Base-by-base conservation (phyloP, 1,140 invertebrate species). In the Lethocerus indicus region DNA sequence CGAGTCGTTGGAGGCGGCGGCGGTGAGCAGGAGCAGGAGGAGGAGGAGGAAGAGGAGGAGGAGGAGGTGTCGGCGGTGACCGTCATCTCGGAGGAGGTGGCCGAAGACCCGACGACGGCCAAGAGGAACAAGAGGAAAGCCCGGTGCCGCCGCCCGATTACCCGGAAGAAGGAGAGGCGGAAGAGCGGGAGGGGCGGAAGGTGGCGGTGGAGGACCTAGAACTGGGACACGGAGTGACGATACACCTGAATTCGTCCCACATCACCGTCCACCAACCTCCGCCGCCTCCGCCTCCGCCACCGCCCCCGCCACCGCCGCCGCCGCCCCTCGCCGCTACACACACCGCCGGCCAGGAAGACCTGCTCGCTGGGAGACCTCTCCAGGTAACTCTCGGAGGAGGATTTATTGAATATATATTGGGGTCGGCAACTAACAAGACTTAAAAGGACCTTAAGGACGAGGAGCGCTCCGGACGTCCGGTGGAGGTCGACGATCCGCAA, bases 291-390 rank as follows among this genome's bases (percentile, higher is more conserved):
- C 73, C 75, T 54, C 62, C 69, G 47, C 75, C 80, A 51, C 73
- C 75, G 53, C 81, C 83, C 58, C 78, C 80, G 56, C 64, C 69
- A 49, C 65, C 71, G 2, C 71, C 74, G 3, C 62, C 69, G 47
- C 75, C 80, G 51, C 73, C 75, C 53, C n/a, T n/a, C n/a, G n/a
- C n/a, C n/a, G n/a, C n/a, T n/a, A n/a, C n/a, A n/a, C n/a, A n/a
- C n/a, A n/a, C n/a, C n/a, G n/a, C n/a, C n/a, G n/a, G n/a, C n/a
- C n/a, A 67, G 83, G 24, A 85, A 83, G 68, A 82, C 83, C 2
- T 79, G 81, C 0, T 87, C 83, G 47, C 66, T 87, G 2, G 83
- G 83, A 3, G 85, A 87, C 63, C 63, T 87, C 26, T 83, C 82
- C 0, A 78, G 77, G 60, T 75, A 85, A 52, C 66, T 71, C 3